Percentiles rank a stretch among this genome's conserved stretches.
phyloP scores from a whole-genome alignment of 53 echinoderm and acorn worm genomes.

The Arbacia lixula region DNA sequence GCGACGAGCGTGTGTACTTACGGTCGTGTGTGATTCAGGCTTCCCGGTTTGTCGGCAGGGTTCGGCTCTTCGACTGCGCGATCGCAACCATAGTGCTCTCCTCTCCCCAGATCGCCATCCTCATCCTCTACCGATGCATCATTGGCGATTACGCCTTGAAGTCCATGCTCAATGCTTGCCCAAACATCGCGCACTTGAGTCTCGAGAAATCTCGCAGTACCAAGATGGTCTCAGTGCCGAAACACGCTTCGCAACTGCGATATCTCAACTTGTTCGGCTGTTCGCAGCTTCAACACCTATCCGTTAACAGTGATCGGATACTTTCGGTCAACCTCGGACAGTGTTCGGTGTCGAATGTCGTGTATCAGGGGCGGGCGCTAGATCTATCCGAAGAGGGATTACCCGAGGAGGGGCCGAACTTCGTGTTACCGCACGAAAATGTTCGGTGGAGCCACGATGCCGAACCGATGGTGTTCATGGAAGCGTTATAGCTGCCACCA shows the following conservation, averaged over 20 bases:
- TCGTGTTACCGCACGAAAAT: conserved; percentile 79
- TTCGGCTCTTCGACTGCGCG: conserved; percentile 86
- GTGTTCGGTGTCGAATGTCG: conserved; percentile 66
- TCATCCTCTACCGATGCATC: conserved; percentile 86
- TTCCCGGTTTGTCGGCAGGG: conserved; percentile 59
- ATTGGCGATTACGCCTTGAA: conserved; percentile 87
- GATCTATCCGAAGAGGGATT: conserved; percentile 54
- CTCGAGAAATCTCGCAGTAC: conserved; percentile 84
- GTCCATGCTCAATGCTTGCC: conserved; percentile 80
- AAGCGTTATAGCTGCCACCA: conserved; percentile 30
- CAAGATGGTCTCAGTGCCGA: conserved; percentile 64
- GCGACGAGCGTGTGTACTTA: conserved; percentile 71
- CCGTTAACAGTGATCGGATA: conserved; percentile 66
- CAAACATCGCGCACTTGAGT: conserved; percentile 78
- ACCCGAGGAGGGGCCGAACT: conserved; percentile 49
- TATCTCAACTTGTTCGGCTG: conserved; percentile 92
- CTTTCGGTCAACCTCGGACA: conserved; percentile 81
- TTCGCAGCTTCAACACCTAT: conserved; percentile 63
- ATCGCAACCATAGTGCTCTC: conserved; percentile 79
- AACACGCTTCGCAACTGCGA: conserved; percentile 58
- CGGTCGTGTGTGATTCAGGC: conserved; percentile 89
- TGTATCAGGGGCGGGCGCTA: conserved; percentile 62
- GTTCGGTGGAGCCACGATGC: conserved; percentile 89
- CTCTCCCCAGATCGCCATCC: conserved; percentile 68
- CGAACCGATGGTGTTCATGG: conserved; percentile 66